These are phyloP conservation scores for Eristalis tenax DNA, from an alignment of 2,888 invertebrate species.

Conservation along the genomic window DNA sequence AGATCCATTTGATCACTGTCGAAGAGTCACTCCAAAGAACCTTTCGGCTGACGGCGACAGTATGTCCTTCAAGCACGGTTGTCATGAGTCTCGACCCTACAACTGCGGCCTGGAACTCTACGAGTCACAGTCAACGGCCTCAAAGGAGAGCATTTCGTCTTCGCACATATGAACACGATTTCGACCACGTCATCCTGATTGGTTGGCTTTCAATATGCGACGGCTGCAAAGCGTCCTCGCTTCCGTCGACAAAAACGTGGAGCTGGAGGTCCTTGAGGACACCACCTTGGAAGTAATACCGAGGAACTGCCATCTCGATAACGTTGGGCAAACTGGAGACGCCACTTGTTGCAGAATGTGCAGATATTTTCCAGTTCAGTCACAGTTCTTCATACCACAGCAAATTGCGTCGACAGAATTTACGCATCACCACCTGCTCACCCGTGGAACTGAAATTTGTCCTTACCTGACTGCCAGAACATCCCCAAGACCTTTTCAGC, in stretches of 20 bases:
- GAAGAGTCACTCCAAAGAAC: slow-evolving; percentile 40
- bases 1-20: slow-evolving; percentile 61
- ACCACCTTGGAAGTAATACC: slow-evolving; percentile 4
- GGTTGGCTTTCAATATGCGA: slow-evolving; percentile 38
- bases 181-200: slow-evolving; percentile 17
- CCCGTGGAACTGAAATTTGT: slow-evolving; percentile 57
- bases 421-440: slow-evolving; percentile 29
- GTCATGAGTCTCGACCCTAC: slow-evolving; percentile 28
- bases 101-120: slow-evolving; percentile 48
- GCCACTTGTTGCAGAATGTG: slow-evolving; percentile 13
- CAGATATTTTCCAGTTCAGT: slow-evolving; percentile 20
- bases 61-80: slow-evolving; percentile 10
- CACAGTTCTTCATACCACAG: slow-evolving; percentile 38
- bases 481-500: slow-evolving; percentile 65
- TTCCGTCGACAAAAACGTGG: slow-evolving; percentile 44
- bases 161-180: no score
- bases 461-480: slow-evolving; percentile 58
- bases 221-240: slow-evolving; percentile 64
- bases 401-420: slow-evolving; percentile 27
- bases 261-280: slow-evolving; percentile 9
- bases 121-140: no score
- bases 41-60: slow-evolving; percentile 4
- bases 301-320: slow-evolving; percentile 4
- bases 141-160: no score
- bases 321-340: slow-evolving; percentile 2